phyloP scores from a whole-genome alignment of 2,797 vertebrate genomes.

The Brachyrhaphis roseni region DNA sequence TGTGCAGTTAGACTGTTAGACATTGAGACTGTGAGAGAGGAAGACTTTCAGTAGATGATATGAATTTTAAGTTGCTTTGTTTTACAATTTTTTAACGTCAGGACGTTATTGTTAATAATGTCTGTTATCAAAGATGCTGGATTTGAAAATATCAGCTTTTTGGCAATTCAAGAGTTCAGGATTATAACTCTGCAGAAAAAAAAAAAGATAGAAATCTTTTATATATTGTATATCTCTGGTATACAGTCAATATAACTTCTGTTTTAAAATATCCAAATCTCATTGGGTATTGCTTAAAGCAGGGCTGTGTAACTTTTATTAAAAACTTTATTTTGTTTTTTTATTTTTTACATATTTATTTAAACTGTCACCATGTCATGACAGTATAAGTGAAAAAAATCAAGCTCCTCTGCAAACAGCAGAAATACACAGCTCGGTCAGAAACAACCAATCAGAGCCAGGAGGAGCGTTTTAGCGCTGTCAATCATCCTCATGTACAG shows the following conservation, averaged over 20 bases:
- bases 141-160: constrained; percentile 1
- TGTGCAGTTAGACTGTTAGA: neutral
- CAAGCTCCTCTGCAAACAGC: too few relatives aligned
- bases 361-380: too few relatives aligned
- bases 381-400: too few relatives aligned
- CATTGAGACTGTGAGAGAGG: neutral
- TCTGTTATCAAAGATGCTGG: neutral
- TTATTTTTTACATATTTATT: too few relatives aligned
- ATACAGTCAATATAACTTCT: neutral
- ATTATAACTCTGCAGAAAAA: neutral
- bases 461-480: too few relatives aligned
- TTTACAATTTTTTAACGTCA: neutral
- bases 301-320: too few relatives aligned
- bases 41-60: neutral
- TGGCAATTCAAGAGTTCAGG: neutral
- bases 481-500: too few relatives aligned
- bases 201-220: neutral
- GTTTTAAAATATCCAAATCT: neutral
- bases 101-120: too few relatives aligned
- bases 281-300: neutral
- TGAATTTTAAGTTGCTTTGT: neutral
- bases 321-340: too few relatives aligned
- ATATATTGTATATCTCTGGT: neutral
- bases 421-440: too few relatives aligned
- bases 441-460: too few relatives aligned